phyloP scores from a whole-genome alignment of 2,797 vertebrate species.

The Myripristis murdjan region DNA sequence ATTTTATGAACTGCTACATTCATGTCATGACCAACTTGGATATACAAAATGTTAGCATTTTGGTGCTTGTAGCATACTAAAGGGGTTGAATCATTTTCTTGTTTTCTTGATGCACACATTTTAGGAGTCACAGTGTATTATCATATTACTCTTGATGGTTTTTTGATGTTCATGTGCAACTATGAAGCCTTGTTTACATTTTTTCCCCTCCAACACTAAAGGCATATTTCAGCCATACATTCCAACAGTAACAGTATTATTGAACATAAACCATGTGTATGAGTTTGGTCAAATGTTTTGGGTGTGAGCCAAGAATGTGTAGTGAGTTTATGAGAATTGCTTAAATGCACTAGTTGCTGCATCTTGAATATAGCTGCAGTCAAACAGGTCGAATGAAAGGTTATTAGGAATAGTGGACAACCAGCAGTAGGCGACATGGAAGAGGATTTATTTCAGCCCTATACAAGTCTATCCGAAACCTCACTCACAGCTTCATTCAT shows the following conservation, averaged over 20 bases:
- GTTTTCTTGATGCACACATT: slow-evolving; percentile 28
- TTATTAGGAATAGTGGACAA: slow-evolving; percentile 57
- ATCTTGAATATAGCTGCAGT: slow-evolving; percentile 37
- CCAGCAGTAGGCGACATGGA: slow-evolving; percentile 65
- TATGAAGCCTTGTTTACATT: slow-evolving; percentile 61
- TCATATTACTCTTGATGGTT: slow-evolving; percentile 32
- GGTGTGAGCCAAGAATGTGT: not conserved
- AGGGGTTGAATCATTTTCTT: slow-evolving; percentile 37
- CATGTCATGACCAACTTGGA: slow-evolving; percentile 34
- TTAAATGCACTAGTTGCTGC: slow-evolving; percentile 69
- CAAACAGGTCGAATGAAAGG: slow-evolving; percentile 29
- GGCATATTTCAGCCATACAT: slow-evolving; percentile 44
- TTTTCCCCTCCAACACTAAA: slow-evolving; percentile 25
- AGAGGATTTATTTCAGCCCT: slow-evolving; percentile 68
- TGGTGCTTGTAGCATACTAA: slow-evolving; percentile 78
- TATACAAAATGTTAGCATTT: slow-evolving; percentile 58
- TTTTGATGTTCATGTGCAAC: slow-evolving; percentile 28
- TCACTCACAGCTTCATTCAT: slow-evolving; percentile 78
- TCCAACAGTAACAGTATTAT: slow-evolving; percentile 38
- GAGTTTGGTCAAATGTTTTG: slow-evolving; percentile 21
- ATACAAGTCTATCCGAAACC: slow-evolving; percentile 63
- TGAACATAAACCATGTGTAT: slow-evolving; percentile 30
- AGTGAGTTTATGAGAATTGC: slow-evolving; percentile 44
- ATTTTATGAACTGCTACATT: slow-evolving; percentile 51
- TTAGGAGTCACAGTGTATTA: slow-evolving; percentile 16